Evolutionary conservation across 2,888 invertebrate species (phyloP), one percentile per base, ranked within the genome.

Genomic region (Gibbula magus): DNA sequence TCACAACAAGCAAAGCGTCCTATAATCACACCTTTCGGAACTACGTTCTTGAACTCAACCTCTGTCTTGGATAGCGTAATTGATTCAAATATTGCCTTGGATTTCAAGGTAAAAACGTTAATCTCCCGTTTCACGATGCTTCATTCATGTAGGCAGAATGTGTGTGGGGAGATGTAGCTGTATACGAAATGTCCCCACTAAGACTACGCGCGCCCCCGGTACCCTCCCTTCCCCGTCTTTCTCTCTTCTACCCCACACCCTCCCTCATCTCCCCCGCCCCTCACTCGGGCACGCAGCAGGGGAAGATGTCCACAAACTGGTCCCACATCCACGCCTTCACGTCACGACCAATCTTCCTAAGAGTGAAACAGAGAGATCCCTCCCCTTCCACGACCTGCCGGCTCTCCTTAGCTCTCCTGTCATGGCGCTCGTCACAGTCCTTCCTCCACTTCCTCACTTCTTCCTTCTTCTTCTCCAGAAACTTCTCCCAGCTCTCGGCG

Each of bases 241-340:
- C 35, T 35, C 35, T 35, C 35, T 7, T 35, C 7, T 35, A 18
- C 13, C 13, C 73, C 25, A 3, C 74, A 51, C 51, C 22, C 20
- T 32, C 4, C 29, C 1, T 8, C 22, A 74, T 3, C 16, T 1
- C 51, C 18, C 22, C 39, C 18, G 10, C 18, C 51, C 18, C 51
- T 76, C 54, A 76, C 8, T 29, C 53, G 4, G 53, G 53, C 18
- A 76, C 35, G 56, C 56, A 76, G 32, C 76, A 76, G 4, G 76
- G 76, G 32, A 76, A 76, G 32, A 76, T 76, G 35, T 76, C 76
- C 32, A 32, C 13, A 54, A 29, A 76, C 56, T 61, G 61, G 1
- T 7, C 25, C 32, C 29, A 20, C 32, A 32, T n/a, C 66, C n/a
- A 32, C 20, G 8, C 3, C n/a, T 66, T 25, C 56, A 35, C 51